Base-by-base conservation (phyloP, 2,113 vertebrate species). In the Grus americana region DNA sequence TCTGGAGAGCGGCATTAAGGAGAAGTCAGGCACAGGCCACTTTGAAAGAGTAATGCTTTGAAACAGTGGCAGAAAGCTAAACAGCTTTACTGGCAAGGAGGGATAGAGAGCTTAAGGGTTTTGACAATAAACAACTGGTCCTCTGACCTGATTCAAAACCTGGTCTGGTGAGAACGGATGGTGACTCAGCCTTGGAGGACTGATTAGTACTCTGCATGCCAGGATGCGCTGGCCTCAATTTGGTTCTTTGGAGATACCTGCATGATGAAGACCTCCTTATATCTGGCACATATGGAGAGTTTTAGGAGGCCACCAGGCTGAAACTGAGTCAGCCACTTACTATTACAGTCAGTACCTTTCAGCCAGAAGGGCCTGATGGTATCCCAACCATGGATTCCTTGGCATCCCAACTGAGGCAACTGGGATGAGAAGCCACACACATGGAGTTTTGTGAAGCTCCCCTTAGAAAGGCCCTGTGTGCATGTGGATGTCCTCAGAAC, bases 131-230 rank as follows among this genome's bases (percentile, higher is more conserved):
- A 87, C 79, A 91, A 59, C 63, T 47, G 67, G 78, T 95, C 26
- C 74, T 93, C 62, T 95, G 92, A 93, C 92, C 86, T 70, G 42
- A 62, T 90, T 93, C 66, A 55, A 73, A 91, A 91, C 67, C 74
- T 74, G 66, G 63, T 74, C 74, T 80, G 91, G 84, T 95, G 79
- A 95, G 78, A 94, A 79, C 2, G 66, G 73, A 7, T 44, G 59
- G 80, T 95, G 96, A 96, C 84, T 95, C 94, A 93, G 63, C 18
- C 86, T 62, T 3, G 6, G 46, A 73, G 52, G 12, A 63, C 71
- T 75, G 89, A 72, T 84, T 72, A 68, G n/a, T 50, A 13, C 36
- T 68, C 66, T 52, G 22, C 42, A n/a, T 87, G 70, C 55, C 91
- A 79, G 74, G 58, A 76, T 81, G 58, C 8, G 12, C 30, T 88